Percentiles rank a stretch among this genome's conserved stretches.
Conservation (phyloP, 2,797 vertebrate species). For the Oreochromis grahami region DNA sequence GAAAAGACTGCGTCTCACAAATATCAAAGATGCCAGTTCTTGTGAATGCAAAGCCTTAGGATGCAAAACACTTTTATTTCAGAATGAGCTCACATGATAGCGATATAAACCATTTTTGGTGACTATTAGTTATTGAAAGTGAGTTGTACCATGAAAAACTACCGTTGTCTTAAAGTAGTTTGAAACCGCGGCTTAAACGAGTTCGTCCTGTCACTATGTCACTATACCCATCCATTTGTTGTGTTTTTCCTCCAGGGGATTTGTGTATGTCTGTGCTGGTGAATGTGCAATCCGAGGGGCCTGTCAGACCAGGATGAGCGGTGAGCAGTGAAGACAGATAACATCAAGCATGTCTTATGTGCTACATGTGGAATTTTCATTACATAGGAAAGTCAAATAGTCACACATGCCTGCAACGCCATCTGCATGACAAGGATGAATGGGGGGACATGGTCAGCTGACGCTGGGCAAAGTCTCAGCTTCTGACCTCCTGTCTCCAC, state of each 20-base stretch:
- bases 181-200: conserved; percentile 4
- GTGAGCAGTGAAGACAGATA: conserved; percentile 41
- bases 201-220: conserved; percentile 14
- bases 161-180: conserved; percentile 2
- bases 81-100: background rate
- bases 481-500: conserved; percentile 38
- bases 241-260: background rate
- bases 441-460: conserved; percentile 58
- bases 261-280: background rate
- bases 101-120: background rate
- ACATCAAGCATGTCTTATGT: conserved; percentile 57
- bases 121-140: background rate
- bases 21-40: background rate
- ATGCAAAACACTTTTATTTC: background rate
- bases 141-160: background rate
- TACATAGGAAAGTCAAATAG: conserved; percentile 60
- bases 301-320: conserved; percentile 30
- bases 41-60: background rate
- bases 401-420: conserved; percentile 47
- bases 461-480: conserved; percentile 45
- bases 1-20: conserved; percentile 16
- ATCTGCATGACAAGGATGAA: conserved; percentile 64
- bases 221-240: conserved; percentile 34
- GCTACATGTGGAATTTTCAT: conserved; percentile 75
- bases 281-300: background rate